phyloP scores from a whole-genome alignment of 2,888 invertebrate species.

The Colletes collaris region DNA sequence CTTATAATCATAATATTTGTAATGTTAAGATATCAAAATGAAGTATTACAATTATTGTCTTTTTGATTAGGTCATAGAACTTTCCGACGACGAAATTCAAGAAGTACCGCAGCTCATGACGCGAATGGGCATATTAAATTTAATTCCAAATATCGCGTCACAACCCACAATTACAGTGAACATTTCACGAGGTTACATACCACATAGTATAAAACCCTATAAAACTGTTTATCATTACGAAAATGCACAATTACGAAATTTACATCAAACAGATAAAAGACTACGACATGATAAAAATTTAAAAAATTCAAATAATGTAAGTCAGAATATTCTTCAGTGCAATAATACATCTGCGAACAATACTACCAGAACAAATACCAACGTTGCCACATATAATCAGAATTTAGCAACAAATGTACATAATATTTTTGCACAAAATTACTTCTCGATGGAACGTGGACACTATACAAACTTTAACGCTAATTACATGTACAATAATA shows the following conservation, averaged over 20 bases:
- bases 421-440: constrained; percentile 24
- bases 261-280: constrained; percentile 58
- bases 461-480: constrained; percentile 31
- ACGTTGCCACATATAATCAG: constrained; percentile 16
- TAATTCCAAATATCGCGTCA: constrained; percentile 77
- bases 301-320: constrained; percentile 23
- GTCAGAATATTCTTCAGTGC: constrained; percentile 5
- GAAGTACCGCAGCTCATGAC: constrained; percentile 75
- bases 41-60: not conserved
- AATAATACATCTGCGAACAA: constrained; percentile 9
- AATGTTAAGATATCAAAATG: not conserved
- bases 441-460: constrained; percentile 20
- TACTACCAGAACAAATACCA: constrained; percentile 26
- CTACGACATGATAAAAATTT: constrained; percentile 19
- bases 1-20: not conserved
- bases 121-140: constrained; percentile 78
- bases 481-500: constrained; percentile 34
- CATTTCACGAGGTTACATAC: constrained; percentile 74
- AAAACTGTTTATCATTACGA: constrained; percentile 73
- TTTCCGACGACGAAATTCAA: constrained; percentile 81
- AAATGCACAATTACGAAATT: constrained; percentile 56
- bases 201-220: constrained; percentile 72
- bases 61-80: constrained; percentile 76
- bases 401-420: constrained; percentile 27
- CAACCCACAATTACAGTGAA: constrained; percentile 63